phyloP scores from a whole-genome alignment of 2,888 invertebrate genomes.

The Pristionchus fissidentatus region DNA sequence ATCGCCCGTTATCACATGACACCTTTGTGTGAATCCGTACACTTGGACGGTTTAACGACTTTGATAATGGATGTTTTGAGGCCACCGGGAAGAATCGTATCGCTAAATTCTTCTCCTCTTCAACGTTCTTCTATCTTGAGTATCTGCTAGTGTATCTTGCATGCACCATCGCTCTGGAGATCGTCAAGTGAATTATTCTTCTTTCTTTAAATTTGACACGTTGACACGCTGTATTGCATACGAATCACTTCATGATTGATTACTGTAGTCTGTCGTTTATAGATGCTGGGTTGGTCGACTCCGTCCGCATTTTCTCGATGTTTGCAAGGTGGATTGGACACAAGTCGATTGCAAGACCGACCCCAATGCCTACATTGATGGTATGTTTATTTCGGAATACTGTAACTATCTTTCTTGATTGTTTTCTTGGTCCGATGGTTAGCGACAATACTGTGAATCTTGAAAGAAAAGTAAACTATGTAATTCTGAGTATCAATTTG shows the following conservation, averaged over 20 bases:
- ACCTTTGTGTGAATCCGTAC: neutral
- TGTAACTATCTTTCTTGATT: neutral
- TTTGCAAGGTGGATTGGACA: slow-evolving; percentile 84
- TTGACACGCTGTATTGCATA: neutral
- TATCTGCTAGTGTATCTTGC: slow-evolving; percentile 65
- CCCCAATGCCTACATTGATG: slow-evolving; percentile 59
- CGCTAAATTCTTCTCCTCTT: slow-evolving; percentile 63
- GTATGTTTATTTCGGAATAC: slow-evolving; percentile 47
- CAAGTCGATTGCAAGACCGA: slow-evolving; percentile 62
- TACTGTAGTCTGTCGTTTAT: neutral
- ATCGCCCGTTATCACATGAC: neutral
- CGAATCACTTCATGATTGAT: neutral
- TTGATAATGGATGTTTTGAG: slow-evolving; percentile 1
- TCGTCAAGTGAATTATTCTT: slow-evolving; percentile 56
- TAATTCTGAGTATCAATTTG: neutral
- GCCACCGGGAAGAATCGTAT: slow-evolving; percentile 55
- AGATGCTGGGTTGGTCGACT: slow-evolving; percentile 92
- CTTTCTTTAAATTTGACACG: neutral
- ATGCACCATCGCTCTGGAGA: slow-evolving; percentile 63
- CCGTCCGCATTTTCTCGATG: slow-evolving; percentile 91
- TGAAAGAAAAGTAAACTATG: neutral
- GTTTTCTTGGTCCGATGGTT: neutral
- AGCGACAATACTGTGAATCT: neutral
- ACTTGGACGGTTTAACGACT: neutral
- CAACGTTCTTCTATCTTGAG: slow-evolving; percentile 67